Percentiles rank a stretch among this genome's conserved stretches.
Evolutionary conservation across 2,888 invertebrate genomes (phyloP).

Genomic region (Lottia gigantea): DNA sequence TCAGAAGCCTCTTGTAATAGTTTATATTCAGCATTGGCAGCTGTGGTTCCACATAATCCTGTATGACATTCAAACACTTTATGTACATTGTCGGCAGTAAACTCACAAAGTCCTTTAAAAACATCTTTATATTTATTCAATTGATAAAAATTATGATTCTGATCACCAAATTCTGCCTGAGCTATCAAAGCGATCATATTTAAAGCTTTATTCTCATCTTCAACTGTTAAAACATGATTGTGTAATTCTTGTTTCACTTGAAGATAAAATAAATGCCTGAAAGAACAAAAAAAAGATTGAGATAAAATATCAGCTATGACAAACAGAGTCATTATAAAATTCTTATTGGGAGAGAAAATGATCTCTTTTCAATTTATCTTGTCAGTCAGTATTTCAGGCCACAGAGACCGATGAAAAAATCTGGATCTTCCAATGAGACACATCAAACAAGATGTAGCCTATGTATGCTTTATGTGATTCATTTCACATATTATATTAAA

Average conservation of each 20-base stretch:
- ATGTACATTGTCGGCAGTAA: slow-evolving; percentile 28
- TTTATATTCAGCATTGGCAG: slow-evolving; percentile 86
- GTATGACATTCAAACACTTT: slow-evolving; percentile 49
- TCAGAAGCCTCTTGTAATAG: slow-evolving; percentile 83
- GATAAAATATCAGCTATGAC: too few relatives aligned
- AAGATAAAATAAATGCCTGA: slow-evolving; percentile 83
- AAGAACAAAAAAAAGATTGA: slow-evolving; percentile 20
- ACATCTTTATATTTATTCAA: slow-evolving; percentile 40
- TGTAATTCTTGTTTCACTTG: slow-evolving; percentile 82
- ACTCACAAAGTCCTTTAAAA: slow-evolving; percentile 35
- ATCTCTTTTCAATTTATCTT: too few relatives aligned
- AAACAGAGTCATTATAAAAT: too few relatives aligned
- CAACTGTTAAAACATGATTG: slow-evolving; percentile 76
- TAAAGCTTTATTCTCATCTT: slow-evolving; percentile 78
- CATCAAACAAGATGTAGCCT: too few relatives aligned
- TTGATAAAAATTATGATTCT: slow-evolving; percentile 40
- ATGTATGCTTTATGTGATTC: too few relatives aligned
- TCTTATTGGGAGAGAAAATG: too few relatives aligned
- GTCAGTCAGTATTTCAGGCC: too few relatives aligned
- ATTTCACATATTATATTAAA: too few relatives aligned
- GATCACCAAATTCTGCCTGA: slow-evolving; percentile 80
- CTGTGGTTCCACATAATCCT: slow-evolving; percentile 75
- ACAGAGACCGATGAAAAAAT: too few relatives aligned
- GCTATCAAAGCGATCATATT: slow-evolving; percentile 82
- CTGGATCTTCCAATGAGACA: too few relatives aligned